Conservation (phyloP, 2,888 invertebrate genomes). For the Drosophila cognata region DNA sequence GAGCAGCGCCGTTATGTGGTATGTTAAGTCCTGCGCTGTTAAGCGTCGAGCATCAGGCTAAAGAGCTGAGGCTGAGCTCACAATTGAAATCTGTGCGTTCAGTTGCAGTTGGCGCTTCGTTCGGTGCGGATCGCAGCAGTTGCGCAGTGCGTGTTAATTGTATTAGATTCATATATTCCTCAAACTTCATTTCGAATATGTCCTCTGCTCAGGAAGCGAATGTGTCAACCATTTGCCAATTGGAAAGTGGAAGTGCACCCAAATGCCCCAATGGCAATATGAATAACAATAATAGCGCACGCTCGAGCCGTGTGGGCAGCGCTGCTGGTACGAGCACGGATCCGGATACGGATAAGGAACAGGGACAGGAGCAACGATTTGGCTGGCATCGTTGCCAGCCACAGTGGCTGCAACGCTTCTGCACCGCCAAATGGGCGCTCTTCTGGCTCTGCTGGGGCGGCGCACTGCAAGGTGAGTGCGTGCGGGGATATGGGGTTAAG, state of each 20-base stretch:
- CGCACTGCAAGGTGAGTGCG: constrained; percentile 89
- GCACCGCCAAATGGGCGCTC: constrained; percentile 91
- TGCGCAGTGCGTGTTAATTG: constrained; percentile 10
- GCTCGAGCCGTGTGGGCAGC: constrained; percentile 67
- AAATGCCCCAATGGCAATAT: constrained; percentile 58
- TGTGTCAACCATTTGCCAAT: constrained; percentile 31
- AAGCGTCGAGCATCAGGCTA: constrained; percentile 41
- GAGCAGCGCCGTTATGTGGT: constrained; percentile 18
- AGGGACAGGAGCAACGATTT: constrained; percentile 84
- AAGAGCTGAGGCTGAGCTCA: constrained; percentile 46
- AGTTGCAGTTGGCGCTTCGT: constrained; percentile 69
- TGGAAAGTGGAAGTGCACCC: constrained; percentile 33
- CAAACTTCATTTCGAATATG: constrained; percentile 28
- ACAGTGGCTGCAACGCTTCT: constrained; percentile 88
- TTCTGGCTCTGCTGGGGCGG: constrained; percentile 93
- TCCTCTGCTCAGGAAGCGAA: constrained; percentile 28
- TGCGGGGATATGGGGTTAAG: neutral
- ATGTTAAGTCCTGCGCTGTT: constrained; percentile 44
- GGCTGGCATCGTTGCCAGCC: constrained; percentile 90
- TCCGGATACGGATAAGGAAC: neutral
- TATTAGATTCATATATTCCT: neutral
- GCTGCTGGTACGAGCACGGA: constrained; percentile 34
- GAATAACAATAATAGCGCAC: constrained; percentile 78
- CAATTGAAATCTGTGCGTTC: constrained; percentile 65
- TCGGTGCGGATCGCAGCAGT: constrained; percentile 66